A percentile compares a stretch with the other conserved stretches of the same genome.
These are phyloP conservation scores for Brachionus rotundiformis DNA, from an alignment of 1,140 invertebrate genomes.

Conservation along the genomic window DNA sequence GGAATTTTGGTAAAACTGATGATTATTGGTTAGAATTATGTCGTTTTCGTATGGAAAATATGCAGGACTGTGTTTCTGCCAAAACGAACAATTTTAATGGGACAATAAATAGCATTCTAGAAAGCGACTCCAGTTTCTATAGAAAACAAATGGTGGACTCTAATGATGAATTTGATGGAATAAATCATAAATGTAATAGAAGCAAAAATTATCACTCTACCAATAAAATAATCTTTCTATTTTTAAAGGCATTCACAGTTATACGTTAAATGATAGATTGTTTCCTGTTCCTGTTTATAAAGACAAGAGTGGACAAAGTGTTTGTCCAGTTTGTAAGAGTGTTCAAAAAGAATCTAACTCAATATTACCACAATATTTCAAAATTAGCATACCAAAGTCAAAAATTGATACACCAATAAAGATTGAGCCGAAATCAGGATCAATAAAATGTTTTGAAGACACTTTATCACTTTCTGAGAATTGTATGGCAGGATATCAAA, in stretches of 20 bases:
- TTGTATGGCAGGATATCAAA: background rate
- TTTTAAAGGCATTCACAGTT: slow-evolving; percentile 48
- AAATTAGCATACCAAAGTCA: slow-evolving; percentile 48
- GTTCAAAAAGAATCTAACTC: background rate
- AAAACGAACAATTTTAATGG: slow-evolving; percentile 39
- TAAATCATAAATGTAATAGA: slow-evolving; percentile 47
- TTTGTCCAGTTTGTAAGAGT: slow-evolving; percentile 48
- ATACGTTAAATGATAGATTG: slow-evolving; percentile 29
- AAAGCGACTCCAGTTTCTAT: background rate
- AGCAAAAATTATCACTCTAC: no score
- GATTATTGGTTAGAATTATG: slow-evolving; percentile 39
- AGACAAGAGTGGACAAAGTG: slow-evolving; percentile 36
- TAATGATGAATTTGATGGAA: background rate
- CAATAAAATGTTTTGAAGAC: background rate
- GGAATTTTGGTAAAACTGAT: slow-evolving; percentile 3
- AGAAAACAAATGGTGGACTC: background rate
- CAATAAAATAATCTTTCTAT: background rate
- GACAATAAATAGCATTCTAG: slow-evolving; percentile 2
- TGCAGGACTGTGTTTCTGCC: slow-evolving; percentile 26
- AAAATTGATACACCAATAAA: background rate
- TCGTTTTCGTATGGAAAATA: slow-evolving; percentile 10
- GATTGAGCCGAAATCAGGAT: slow-evolving; percentile 3
- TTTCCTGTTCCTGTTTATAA: slow-evolving; percentile 42
- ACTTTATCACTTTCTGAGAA: slow-evolving; percentile 29
- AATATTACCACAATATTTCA: slow-evolving; percentile 16